Conservation (phyloP, 1,140 invertebrate genomes). For the Physella acuta region DNA sequence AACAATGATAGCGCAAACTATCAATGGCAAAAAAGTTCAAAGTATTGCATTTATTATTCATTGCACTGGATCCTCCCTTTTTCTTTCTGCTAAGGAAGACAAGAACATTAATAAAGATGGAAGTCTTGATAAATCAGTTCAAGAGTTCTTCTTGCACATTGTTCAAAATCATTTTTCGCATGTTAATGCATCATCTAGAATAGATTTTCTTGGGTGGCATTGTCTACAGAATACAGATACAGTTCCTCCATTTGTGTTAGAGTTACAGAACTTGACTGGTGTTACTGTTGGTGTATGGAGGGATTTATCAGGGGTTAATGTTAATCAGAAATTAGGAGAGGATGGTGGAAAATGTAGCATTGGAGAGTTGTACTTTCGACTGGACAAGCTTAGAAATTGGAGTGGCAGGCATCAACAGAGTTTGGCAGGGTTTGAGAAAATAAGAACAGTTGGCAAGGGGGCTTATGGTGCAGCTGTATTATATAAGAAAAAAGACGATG, state of each 20-base stretch:
- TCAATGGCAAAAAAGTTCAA: slow-evolving; percentile 53
- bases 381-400: slow-evolving; percentile 57
- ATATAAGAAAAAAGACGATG: slow-evolving; percentile 70
- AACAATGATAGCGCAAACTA: slow-evolving; percentile 45
- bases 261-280: slow-evolving; percentile 27
- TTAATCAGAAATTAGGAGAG: slow-evolving; percentile 27
- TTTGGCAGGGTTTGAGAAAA: slow-evolving; percentile 66
- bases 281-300: slow-evolving; percentile 51
- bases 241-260: neutral
- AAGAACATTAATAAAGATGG: slow-evolving; percentile 40
- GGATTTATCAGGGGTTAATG: slow-evolving; percentile 49
- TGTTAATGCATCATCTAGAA: slow-evolving; percentile 27
- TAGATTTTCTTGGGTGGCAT: slow-evolving; percentile 22
- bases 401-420: slow-evolving; percentile 56
- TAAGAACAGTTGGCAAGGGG: slow-evolving; percentile 69
- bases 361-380: slow-evolving; percentile 62
- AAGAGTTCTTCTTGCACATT: slow-evolving; percentile 9
- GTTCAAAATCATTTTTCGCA: slow-evolving; percentile 17
- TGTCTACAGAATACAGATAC: neutral
- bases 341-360: slow-evolving; percentile 31
- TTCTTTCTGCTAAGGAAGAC: slow-evolving; percentile 58
- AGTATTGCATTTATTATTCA: slow-evolving; percentile 60
- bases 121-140: neutral
- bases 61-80: slow-evolving; percentile 56
- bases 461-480: slow-evolving; percentile 77